These are phyloP conservation scores for Philantomba maxwellii DNA, from an alignment of 2,113 vertebrate species.

Conservation along the genomic window DNA sequence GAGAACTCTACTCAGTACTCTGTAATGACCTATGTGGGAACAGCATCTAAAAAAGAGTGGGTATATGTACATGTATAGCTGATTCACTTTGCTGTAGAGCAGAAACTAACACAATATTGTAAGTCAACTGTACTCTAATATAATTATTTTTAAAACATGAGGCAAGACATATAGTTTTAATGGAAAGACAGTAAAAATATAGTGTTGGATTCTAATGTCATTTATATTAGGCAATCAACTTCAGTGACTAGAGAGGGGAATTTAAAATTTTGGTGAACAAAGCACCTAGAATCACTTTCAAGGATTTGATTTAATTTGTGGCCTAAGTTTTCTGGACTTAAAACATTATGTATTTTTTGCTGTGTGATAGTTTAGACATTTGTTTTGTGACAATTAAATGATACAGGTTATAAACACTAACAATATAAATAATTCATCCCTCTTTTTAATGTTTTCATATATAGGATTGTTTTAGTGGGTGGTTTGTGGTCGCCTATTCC, in stretches of 20 bases:
- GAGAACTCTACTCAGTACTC: not conserved
- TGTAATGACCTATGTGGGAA: not conserved
- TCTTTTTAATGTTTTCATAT: not conserved
- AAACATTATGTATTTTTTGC: not conserved
- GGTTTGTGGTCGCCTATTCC: not conserved
- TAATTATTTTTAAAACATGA: not conserved
- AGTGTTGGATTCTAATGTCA: not conserved
- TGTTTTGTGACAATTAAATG: not conserved
- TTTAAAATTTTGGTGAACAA: not conserved
- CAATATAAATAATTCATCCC: not conserved
- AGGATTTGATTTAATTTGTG: constrained; percentile 1
- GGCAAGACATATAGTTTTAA: not conserved
- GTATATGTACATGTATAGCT: not conserved
- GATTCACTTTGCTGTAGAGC: not conserved
- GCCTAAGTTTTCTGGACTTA: not conserved
- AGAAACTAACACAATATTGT: not conserved
- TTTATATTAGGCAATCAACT: not conserved
- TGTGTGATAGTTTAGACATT: not conserved
- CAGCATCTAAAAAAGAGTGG: not conserved
- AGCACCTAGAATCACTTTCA: not conserved
- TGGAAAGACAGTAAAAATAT: not conserved
- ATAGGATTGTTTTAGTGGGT: not conserved
- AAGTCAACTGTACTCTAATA: not conserved
- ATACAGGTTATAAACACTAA: not conserved
- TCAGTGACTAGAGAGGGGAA: not conserved